Conservation (phyloP, 2,888 invertebrate species). For the Trachelus tabidus region DNA sequence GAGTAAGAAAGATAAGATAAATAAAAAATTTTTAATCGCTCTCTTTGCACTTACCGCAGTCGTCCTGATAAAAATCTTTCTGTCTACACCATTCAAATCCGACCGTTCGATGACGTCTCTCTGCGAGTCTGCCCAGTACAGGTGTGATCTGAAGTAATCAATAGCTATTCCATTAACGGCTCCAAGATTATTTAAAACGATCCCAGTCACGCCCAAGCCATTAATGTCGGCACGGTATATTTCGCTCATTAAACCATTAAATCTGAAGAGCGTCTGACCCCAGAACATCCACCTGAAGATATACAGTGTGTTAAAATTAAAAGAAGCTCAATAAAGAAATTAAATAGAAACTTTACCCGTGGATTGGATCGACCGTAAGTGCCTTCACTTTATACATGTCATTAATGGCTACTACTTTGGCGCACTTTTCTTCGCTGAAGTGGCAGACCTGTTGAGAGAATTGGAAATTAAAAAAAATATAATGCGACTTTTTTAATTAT, state of each 20-base stretch:
- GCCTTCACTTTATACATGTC: conserved; percentile 70
- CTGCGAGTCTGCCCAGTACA: conserved; percentile 83
- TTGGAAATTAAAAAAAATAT: too few relatives aligned
- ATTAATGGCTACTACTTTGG: conserved; percentile 69
- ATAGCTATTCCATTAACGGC: conserved; percentile 72
- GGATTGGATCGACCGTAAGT: conserved; percentile 73
- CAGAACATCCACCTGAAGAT: conserved; percentile 60
- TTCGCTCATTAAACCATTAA: conserved; percentile 29
- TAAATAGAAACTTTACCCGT: conserved; percentile 60
- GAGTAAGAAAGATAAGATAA: too few relatives aligned
- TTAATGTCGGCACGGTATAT: conserved; percentile 68
- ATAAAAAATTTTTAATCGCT: background rate
- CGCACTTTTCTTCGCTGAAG: conserved; percentile 69
- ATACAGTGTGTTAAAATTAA: background rate
- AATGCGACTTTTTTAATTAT: too few relatives aligned
- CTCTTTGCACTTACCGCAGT: background rate
- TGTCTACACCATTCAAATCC: conserved; percentile 66
- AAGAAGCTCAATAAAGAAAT: background rate
- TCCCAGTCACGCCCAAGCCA: conserved; percentile 64
- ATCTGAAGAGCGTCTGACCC: conserved; percentile 46
- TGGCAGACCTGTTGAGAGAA: conserved; percentile 68
- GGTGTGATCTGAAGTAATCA: conserved; percentile 69
- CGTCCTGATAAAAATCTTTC: conserved; percentile 62
- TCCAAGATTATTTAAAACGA: conserved; percentile 64
- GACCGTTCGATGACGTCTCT: conserved; percentile 67